Evolutionary conservation across 2,113 vertebrate genomes (phyloP).

Genomic region (Actenoides hombroni): DNA sequence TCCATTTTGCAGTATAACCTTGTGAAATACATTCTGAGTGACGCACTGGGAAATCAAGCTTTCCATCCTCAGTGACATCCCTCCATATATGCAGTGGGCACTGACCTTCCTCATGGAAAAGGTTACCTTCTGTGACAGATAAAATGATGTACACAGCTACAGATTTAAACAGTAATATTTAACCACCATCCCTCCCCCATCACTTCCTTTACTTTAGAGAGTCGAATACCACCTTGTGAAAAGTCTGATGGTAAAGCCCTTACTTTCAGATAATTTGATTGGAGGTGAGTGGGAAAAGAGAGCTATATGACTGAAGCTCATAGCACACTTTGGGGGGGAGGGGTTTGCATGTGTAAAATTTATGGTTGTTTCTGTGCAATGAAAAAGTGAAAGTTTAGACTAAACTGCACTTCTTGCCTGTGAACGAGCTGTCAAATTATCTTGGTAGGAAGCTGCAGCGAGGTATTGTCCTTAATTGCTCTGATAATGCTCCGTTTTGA

Average conservation of each 20-base stretch:
- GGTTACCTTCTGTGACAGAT: neutral
- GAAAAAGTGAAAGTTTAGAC: neutral
- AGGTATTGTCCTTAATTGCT: slow-evolving; percentile 62
- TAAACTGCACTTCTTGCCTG: neutral
- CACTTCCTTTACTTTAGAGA: neutral
- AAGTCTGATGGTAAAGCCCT: neutral
- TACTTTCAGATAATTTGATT: neutral
- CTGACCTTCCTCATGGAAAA: neutral
- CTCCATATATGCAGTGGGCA: neutral
- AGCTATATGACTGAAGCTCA: neutral
- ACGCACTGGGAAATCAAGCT: neutral
- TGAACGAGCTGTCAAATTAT: neutral
- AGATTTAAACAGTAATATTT: neutral
- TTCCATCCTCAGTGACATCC: neutral
- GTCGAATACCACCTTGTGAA: neutral
- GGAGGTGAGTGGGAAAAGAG: neutral
- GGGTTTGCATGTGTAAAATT: neutral
- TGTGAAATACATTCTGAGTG: neutral
- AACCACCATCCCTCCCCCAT: neutral
- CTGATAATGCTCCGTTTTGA: slow-evolving; percentile 33
- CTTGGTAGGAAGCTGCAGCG: slow-evolving; percentile 11
- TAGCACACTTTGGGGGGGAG: fast-evolving
- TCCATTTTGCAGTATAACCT: neutral
- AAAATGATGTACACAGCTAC: neutral
- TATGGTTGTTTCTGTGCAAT: neutral